These are phyloP conservation scores for Paramuricea clavata DNA, from an alignment of 92 coral and sea anemone species.

Conservation along the genomic window DNA sequence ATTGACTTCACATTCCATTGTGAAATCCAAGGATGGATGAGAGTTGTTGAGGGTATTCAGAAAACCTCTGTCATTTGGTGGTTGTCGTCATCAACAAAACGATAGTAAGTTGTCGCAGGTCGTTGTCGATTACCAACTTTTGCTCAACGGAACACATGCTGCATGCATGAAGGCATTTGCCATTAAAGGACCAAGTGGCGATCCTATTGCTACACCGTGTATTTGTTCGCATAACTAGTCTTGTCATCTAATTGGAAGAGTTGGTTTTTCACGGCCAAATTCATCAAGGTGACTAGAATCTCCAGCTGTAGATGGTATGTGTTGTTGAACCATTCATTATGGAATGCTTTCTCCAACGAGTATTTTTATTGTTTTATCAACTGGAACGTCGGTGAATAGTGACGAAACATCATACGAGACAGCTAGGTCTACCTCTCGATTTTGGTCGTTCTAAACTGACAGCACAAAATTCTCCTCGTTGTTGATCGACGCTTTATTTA, in stretches of 20 bases:
- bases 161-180: constrained; percentile 3
- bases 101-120: constrained; percentile 49
- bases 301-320: too few relatives aligned
- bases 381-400: background rate
- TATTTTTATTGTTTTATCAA: constrained; percentile 38
- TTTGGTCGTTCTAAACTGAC: constrained; percentile 16
- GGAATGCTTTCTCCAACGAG: constrained; percentile 41
- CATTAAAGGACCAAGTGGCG: background rate
- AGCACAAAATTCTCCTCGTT: constrained; percentile 32
- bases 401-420: constrained; percentile 2
- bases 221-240: background rate
- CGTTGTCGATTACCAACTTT: constrained; percentile 33
- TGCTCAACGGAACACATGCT: background rate
- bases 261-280: background rate
- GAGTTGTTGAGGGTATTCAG: constrained; percentile 27
- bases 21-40: constrained; percentile 28
- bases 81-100: constrained; percentile 53
- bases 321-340: constrained; percentile 1
- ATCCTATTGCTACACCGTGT: background rate
- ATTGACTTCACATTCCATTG: constrained; percentile 49
- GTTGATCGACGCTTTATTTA: constrained; percentile 65
- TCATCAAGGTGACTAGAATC: background rate
- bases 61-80: constrained; percentile 6
- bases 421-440: constrained; percentile 9
- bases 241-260: background rate